Evolutionary conservation across 2,888 invertebrate species (phyloP), one percentile per base, ranked within the genome.

Genomic region (Petrolisthes cinctipes): DNA sequence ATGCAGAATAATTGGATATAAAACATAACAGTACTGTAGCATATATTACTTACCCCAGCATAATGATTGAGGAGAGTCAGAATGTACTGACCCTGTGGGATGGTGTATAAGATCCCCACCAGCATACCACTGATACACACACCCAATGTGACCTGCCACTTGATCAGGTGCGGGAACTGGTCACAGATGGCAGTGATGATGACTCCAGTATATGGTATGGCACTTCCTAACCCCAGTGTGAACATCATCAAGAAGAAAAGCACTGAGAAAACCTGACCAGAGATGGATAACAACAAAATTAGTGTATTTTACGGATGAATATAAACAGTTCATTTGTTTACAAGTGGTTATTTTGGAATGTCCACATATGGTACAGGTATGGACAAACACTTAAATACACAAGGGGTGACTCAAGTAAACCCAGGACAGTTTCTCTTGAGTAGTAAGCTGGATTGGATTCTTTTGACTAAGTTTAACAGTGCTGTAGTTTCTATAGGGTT

Each of bases 221-320:
- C 94, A 85, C 96, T 96, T 3, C 97, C 97, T 54, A 96, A 93
- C 14, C 96, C 96, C 89, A 97, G 93, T 2, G 96, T 95, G 88
- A 95, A 95, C 93, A 97, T 94, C 97, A 97, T 97, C 91, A 96
- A 93, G 94, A 97, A 97, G 93, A 97, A 97, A 9, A 96, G 93
- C 4, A 96, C 95, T 0, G 96, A 94, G 92, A 96, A 96, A 53
- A 96, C 92, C 95, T 95, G 93, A 57, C 81, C 20, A 84, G 83
- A 61, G 9, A 17, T 9, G 66, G 17, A 37, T 37, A 37, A 37
- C 37, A 37, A 37, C 37, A 37, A 37, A 37, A 37, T 37, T 37
- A 37, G 37, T 37, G 37, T 37, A 37, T 37, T 37, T 37, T 37
- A 37, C 2, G 37, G 37, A 37, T 37, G 37, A 37, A 2, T 37